Base-by-base conservation (phyloP, 2,797 vertebrate genomes). In the Poeciliopsis presidionis region DNA sequence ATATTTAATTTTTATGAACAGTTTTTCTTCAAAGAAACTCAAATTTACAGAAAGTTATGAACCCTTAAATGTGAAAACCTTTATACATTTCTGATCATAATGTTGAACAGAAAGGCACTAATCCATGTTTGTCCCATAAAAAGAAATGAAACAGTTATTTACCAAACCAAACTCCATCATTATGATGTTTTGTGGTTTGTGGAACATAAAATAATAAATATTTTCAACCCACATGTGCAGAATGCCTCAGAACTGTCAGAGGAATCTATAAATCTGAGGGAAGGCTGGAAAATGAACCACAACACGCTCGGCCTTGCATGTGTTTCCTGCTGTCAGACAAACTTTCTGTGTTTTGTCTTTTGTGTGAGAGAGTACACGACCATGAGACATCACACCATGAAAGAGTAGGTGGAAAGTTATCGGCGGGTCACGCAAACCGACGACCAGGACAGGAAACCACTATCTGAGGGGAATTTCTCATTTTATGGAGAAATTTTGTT, bases 311-410 rank as follows among this genome's bases (percentile, higher is more conserved):
- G 20, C 49, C 55, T 73, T 39, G 51, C 51, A 47, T 53, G 11
- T 36, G 57, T 51, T 72, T 72, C 45, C 25, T 28, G 74, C 57
- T 46, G 20, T 30, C 33, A 79, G 57, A 33, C 39, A 49, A 47
- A 73, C 41, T 41, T 53, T 55, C 25, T 3, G 22, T 36, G 72
- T 61, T 75, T 72, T 46, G 55, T 75, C 49, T 36, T 70, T 71
- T 51, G 47, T 39, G 22, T 7, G 53, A 77, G 46, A 22, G 13
- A 76, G 55, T 76, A 55, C 49, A 49, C 3, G 55, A 46, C 30
- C 51, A n/a, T 18, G 46, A 77, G 55, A 80, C 74, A 46, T 67
- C 14, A 70, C 74, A 30, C 75, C 30, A 75, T 70, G 18, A 72
- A 57, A 71, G 71, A 63, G n/a, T 61, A 71, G 69, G 59, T 72